A percentile compares a stretch with the other conserved stretches of the same genome.
These are phyloP conservation scores for Ophioninae sp. DNA, from an alignment of 2,888 invertebrate genomes.

Conservation along the genomic window DNA sequence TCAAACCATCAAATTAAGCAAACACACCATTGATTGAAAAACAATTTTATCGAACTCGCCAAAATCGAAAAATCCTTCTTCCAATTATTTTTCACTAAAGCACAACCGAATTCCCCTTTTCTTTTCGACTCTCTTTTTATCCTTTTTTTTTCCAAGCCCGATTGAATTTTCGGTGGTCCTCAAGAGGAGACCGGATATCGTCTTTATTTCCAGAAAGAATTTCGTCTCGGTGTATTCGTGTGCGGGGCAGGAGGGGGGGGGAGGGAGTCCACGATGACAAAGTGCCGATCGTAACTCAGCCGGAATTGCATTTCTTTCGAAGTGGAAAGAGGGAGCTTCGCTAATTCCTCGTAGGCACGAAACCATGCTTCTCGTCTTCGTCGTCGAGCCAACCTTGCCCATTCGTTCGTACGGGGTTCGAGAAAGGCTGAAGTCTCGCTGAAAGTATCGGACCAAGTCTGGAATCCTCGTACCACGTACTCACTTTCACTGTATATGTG, in stretches of 20 bases:
- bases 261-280: slow-evolving; percentile 67
- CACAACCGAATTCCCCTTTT: background rate
- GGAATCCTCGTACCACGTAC: background rate
- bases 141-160: slow-evolving; percentile 6
- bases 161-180: slow-evolving; percentile 69
- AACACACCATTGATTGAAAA: no score
- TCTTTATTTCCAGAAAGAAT: slow-evolving; percentile 61
- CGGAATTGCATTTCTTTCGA: slow-evolving; percentile 71
- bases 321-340: slow-evolving; percentile 58
- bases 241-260: slow-evolving; percentile 12
- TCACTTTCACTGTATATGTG: background rate
- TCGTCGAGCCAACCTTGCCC: slow-evolving; percentile 36
- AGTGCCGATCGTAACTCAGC: slow-evolving; percentile 70
- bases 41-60: no score
- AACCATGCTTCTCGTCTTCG: slow-evolving; percentile 27
- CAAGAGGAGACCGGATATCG: slow-evolving; percentile 66
- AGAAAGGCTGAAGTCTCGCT: slow-evolving; percentile 53
- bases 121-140: background rate
- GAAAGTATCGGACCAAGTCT: slow-evolving; percentile 58
- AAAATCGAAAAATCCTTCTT: background rate
- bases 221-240: background rate
- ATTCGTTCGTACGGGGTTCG: slow-evolving; percentile 12
- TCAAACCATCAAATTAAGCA: no score
- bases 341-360: slow-evolving; percentile 63
- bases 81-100: background rate